Base-by-base conservation (phyloP, 2,888 invertebrate genomes). In the Torymus texanus region DNA sequence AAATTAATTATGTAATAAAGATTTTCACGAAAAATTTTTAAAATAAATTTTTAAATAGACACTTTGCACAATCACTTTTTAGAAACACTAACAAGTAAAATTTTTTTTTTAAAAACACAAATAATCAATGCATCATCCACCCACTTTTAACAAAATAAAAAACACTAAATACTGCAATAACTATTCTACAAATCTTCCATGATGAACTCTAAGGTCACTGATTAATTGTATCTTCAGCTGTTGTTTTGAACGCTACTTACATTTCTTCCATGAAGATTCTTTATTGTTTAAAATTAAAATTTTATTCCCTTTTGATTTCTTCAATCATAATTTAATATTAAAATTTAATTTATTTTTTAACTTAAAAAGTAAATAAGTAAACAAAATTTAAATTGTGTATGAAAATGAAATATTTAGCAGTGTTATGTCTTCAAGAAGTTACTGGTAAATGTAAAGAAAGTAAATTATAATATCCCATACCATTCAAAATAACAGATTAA, bases 401-500 rank as follows among this genome's bases (percentile, higher is more conserved):
- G 8, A 41, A 41, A 41, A 41, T 41, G 41, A 41, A 41, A 41
- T 41, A 41, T 41, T 41, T 8, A 41, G 8, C 8, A 41, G 5
- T 41, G 41, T 41, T 41, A 41, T 8, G 8, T 74, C 58, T 65
- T 41, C 21, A 55, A n/a, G 58, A 24, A 58, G n/a, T 50, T 21
- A 29, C 24, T 65, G 14, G 58, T 61, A 53, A 24, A 18, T 24
- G 61, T 72, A 24, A 62, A 62, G 2, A n/a, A 62, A 62, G 16
- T 29, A 55, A 55, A 29, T 16, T 55, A 29, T 29, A n/a, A 29
- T 2, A n/a, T 16, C 55, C 55, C 66, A 66, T 50, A 66, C 10
- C 59, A 66, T 66, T 56, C 73, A 59, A 10, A 51, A 66, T 75
- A 14, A 63, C 56, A 75, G 58, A 75, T 66, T 75, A 75, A 75